These are phyloP conservation scores for Catonia carolina DNA, from an alignment of 2,888 invertebrate species.

Conservation along the genomic window DNA sequence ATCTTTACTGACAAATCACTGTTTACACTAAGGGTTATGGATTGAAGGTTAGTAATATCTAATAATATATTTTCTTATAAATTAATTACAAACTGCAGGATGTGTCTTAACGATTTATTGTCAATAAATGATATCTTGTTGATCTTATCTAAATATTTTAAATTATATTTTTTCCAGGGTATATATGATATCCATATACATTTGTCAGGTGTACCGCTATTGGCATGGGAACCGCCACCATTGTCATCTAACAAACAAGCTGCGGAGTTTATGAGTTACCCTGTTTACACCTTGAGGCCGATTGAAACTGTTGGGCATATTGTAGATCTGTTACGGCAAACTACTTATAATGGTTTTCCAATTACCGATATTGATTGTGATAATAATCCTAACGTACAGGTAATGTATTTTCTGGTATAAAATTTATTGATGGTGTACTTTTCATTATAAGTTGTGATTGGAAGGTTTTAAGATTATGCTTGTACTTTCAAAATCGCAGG, in stretches of 20 bases:
- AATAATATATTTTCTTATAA: too few species aligned
- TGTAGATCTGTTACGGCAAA: constrained; percentile 67
- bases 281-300: constrained; percentile 76
- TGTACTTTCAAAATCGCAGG: too few species aligned
- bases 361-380: constrained; percentile 67
- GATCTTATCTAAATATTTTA: background rate
- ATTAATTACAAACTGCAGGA: too few species aligned
- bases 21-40: too few species aligned
- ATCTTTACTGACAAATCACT: too few species aligned
- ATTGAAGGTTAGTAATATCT: too few species aligned
- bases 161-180: constrained; percentile 54
- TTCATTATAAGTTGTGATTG: too few species aligned
- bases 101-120: too few species aligned
- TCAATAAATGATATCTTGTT: too few species aligned
- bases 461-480: too few species aligned
- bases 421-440: constrained; percentile 3
- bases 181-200: constrained; percentile 96
- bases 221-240: constrained; percentile 92
- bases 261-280: constrained; percentile 88
- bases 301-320: constrained; percentile 85
- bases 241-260: constrained; percentile 77
- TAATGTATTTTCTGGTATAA: background rate
- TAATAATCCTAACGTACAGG: constrained; percentile 46
- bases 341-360: constrained; percentile 92
- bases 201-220: constrained; percentile 76